Percentiles rank a stretch among this genome's conserved stretches.
These are phyloP conservation scores for Galeruca laticollis DNA, from an alignment of 2,888 invertebrate species.

Conservation along the genomic window DNA sequence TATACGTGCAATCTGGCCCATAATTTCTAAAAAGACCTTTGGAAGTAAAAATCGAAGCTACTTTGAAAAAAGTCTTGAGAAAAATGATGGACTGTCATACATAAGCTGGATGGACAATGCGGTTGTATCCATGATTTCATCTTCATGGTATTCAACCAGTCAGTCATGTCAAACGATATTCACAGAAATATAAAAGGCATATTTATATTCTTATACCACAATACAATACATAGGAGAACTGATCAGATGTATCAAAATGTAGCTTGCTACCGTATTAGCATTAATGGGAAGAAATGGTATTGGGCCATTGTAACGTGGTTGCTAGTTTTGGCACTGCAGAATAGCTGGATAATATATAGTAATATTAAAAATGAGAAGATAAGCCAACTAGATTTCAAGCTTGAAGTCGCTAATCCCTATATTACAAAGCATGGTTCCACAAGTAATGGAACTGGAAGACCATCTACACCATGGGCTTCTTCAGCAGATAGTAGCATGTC, in stretches of 20 bases:
- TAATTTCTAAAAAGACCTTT: slow-evolving; percentile 11
- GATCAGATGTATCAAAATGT: slow-evolving; percentile 27
- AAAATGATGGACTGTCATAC: slow-evolving; percentile 41
- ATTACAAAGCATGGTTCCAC: too few relatives aligned
- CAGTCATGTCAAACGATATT: slow-evolving; percentile 40
- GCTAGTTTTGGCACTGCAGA: slow-evolving; percentile 38
- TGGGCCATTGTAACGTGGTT: slow-evolving; percentile 42
- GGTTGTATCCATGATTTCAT: slow-evolving; percentile 50
- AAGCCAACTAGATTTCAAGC: too few relatives aligned
- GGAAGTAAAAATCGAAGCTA: slow-evolving; percentile 43
- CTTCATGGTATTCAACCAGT: slow-evolving; percentile 22
- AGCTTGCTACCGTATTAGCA: slow-evolving; percentile 2
- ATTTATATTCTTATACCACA: slow-evolving; percentile 34
- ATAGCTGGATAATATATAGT: slow-evolving; percentile 36
- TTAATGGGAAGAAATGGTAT: slow-evolving; percentile 36
- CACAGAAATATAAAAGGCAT: slow-evolving; percentile 33
- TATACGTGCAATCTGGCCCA: slow-evolving; percentile 12
- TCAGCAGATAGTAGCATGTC: too few relatives aligned
- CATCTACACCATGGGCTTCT: too few relatives aligned
- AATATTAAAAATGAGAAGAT: slow-evolving; percentile 26
- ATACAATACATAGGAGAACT: slow-evolving; percentile 47
- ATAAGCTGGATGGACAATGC: slow-evolving; percentile 54
- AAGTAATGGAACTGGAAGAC: too few relatives aligned
- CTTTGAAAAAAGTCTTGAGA: slow-evolving; percentile 25
- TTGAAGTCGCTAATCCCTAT: too few relatives aligned